Evolutionary conservation across 2,888 invertebrate genomes (phyloP), one percentile per base, ranked within the genome.

Genomic region (Harmothoe impar): DNA sequence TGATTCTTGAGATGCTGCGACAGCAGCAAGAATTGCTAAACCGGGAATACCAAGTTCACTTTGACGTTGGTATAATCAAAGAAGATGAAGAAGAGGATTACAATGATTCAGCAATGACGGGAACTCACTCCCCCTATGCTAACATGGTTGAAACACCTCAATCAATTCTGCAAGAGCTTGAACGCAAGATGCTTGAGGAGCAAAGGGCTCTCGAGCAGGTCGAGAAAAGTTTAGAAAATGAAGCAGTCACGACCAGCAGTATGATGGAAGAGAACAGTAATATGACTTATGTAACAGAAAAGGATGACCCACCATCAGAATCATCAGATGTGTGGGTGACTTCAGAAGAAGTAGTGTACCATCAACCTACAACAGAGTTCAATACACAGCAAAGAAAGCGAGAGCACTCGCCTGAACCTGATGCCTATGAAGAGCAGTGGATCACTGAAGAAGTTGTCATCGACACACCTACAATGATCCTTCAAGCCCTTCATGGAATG

Each of bases 281-380:
- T n/a, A 86, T 54, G 7, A 15, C 86, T 20, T 3, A 52, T 15
- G 54, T 25, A 29, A 31, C 86, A 3, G 25, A 15, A 0, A n/a
- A n/a, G 0, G 89, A 90, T 12, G 77, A 90, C n/a, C 91, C 92
- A 29, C 43, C 51, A 31, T 85, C 90, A 25, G 91, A 68, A n/a
- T n/a, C 29, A 0, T 54, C 33, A 5, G 91, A 92, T 43, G 92
- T 90, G 52, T 92, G 92, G 92, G 91, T 91, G 31, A 91, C 89
- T 3, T 86, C 81, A 0, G 93, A 93, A 33, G 90, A 81, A 25
- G 90, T 77, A 33, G 90, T 90, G 17, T 43, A 43, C 43, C 77
- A 23, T 51, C 68, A 7, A 29, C 56, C 43, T 68, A 29, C 25
- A n/a, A 72, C 12, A 56, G 84, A n/a, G 1, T 15, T 15, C 31